phyloP scores from a whole-genome alignment of 2,797 vertebrate genomes.

The Limosa lapponica region DNA sequence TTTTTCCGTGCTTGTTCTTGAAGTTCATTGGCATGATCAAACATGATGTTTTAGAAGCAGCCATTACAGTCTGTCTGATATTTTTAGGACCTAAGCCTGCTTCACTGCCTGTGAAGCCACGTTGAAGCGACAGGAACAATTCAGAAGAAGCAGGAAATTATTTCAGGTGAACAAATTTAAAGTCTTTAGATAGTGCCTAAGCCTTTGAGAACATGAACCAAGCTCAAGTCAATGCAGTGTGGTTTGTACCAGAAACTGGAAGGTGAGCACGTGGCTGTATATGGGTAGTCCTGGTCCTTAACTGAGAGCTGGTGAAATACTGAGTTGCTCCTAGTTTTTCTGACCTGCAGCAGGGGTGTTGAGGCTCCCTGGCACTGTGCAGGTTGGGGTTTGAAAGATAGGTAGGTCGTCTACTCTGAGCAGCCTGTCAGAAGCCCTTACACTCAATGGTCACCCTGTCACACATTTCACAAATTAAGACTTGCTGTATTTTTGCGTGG shows the following conservation, averaged over 20 bases:
- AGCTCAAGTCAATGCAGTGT: not conserved
- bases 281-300: not conserved
- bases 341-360: not conserved
- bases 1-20: not conserved
- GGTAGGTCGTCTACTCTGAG: not conserved
- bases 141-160: not conserved
- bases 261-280: not conserved
- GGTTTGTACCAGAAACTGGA: not conserved
- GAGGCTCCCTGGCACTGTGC: not conserved
- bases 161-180: not conserved
- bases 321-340: not conserved
- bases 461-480: not conserved
- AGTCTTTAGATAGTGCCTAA: not conserved
- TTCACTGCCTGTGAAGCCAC: not conserved
- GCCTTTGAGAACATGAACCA: not conserved
- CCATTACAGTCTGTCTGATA: not conserved
- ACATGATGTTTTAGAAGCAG: not conserved
- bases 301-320: not conserved
- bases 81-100: not conserved
- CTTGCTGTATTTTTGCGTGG: not conserved
- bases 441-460: not conserved
- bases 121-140: not conserved
- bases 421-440: not conserved
- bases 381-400: not conserved
- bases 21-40: not conserved